Evolutionary conservation across 2,113 vertebrate species (phyloP).

Genomic region (Corydoras sp.): DNA sequence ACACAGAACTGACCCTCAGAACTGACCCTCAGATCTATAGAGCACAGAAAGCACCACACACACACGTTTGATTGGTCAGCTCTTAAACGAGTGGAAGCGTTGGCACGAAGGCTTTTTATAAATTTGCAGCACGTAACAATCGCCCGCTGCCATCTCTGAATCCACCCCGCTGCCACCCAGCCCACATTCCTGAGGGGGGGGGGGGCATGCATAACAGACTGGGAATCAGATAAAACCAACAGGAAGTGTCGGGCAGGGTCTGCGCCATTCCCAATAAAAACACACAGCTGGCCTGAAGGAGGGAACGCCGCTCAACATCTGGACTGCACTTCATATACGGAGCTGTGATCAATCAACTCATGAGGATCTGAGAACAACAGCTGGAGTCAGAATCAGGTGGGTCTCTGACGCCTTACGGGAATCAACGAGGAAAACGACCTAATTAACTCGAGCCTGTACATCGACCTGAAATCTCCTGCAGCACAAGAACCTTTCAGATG

Average conservation of each 20-base stretch:
- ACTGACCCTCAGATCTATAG: too few species aligned
- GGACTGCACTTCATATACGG: conserved; percentile 8
- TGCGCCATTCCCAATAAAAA: conserved; percentile 17
- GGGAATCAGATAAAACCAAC: conserved; percentile 32
- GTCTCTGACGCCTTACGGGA: neutral
- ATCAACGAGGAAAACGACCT: neutral
- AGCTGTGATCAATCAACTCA: conserved; percentile 13
- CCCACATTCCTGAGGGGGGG: neutral
- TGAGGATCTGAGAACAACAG: conserved; percentile 13
- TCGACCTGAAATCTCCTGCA: too few species aligned
- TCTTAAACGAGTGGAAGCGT: neutral
- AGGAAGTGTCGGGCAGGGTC: conserved; percentile 14
- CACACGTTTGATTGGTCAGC: neutral
- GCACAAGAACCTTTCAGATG: too few species aligned
- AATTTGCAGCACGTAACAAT: neutral
- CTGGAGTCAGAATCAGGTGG: conserved; percentile 4
- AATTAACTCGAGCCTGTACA: too few species aligned
- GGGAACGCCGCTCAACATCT: conserved; percentile 24
- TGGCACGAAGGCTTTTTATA: neutral
- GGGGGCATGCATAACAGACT: conserved; percentile 3
- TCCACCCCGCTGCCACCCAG: neutral
- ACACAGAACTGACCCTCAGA: too few species aligned
- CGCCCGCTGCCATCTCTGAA: neutral
- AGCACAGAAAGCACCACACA: neutral
- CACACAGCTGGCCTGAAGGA: conserved; percentile 21